Conservation (phyloP, 2,797 vertebrate species). For the Catostomus latipinnis region DNA sequence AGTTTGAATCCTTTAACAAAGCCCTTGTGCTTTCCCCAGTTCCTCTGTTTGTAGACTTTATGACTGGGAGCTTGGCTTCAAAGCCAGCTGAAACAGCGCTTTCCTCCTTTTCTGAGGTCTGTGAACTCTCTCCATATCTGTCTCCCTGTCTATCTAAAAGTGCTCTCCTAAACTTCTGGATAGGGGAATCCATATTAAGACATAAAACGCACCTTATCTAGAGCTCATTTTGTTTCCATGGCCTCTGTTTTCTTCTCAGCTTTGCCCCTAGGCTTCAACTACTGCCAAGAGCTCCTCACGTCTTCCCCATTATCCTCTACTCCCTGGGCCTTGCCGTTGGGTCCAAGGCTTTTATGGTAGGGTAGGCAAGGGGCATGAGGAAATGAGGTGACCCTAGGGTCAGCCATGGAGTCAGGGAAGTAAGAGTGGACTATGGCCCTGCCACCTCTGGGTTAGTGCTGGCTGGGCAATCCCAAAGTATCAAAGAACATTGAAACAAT, state of each 20-base stretch:
- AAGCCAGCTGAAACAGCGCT: constrained; percentile 50
- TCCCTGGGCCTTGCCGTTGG: constrained; percentile 71
- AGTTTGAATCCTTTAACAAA: constrained; percentile 58
- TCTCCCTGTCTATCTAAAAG: neutral
- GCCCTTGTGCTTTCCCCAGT: constrained; percentile 59
- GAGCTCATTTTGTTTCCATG: neutral
- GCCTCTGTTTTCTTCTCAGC: neutral
- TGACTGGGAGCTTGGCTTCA: constrained; percentile 57
- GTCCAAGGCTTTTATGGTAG: constrained; percentile 77
- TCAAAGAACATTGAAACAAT: constrained; percentile 29
- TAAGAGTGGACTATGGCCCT: constrained; percentile 68
- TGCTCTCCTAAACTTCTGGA: neutral
- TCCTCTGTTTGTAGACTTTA: constrained; percentile 69
- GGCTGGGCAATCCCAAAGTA: constrained; percentile 59
- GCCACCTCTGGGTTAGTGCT: constrained; percentile 53
- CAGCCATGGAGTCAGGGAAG: constrained; percentile 74
- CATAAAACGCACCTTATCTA: constrained; percentile 3
- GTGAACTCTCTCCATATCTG: constrained; percentile 10
- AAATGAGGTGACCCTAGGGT: constrained; percentile 85
- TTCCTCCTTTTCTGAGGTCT: constrained; percentile 16
- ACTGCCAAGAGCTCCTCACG: constrained; percentile 48
- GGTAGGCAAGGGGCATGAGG: constrained; percentile 82
- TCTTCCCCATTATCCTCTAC: constrained; percentile 73
- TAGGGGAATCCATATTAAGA: constrained; percentile 2
- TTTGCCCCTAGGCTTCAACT: constrained; percentile 64